phyloP scores from a whole-genome alignment of 1,140 invertebrate genomes.

The Micrasema minimum region DNA sequence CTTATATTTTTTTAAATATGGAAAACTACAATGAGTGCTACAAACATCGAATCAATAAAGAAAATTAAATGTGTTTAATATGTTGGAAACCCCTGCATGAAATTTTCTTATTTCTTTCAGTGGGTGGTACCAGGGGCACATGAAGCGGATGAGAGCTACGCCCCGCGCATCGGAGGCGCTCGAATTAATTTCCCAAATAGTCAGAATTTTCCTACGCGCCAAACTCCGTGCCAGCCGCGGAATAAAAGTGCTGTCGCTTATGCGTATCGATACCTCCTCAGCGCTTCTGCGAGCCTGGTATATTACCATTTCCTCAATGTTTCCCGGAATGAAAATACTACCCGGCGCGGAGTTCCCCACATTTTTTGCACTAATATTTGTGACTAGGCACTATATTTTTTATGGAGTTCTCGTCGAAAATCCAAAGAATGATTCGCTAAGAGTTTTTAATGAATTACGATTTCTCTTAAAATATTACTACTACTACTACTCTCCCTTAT shows the following conservation, averaged over 20 bases:
- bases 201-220: conserved; percentile 23
- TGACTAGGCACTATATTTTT: too few species aligned
- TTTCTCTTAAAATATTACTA: too few species aligned
- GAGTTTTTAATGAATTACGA: too few species aligned
- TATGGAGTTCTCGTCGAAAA: too few species aligned
- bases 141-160: conserved; percentile 28
- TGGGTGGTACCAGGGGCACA: conserved; percentile 21
- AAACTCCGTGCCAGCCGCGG: background rate
- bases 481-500: too few species aligned
- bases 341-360: too few species aligned
- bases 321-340: background rate
- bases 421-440: too few species aligned
- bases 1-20: too few species aligned
- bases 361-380: too few species aligned
- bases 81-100: conserved; percentile 5
- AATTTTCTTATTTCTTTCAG: conserved; percentile 33
- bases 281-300: conserved; percentile 10
- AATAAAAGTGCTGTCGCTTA: conserved; percentile 2
- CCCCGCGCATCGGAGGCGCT: conserved; percentile 31
- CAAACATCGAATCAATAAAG: too few species aligned
- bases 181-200: conserved; percentile 44
- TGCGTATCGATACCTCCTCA: conserved; percentile 17
- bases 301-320: background rate
- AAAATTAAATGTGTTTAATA: too few species aligned
- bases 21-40: too few species aligned